Conservation (phyloP, 2,888 invertebrate species). For the Hetaerina titia region DNA sequence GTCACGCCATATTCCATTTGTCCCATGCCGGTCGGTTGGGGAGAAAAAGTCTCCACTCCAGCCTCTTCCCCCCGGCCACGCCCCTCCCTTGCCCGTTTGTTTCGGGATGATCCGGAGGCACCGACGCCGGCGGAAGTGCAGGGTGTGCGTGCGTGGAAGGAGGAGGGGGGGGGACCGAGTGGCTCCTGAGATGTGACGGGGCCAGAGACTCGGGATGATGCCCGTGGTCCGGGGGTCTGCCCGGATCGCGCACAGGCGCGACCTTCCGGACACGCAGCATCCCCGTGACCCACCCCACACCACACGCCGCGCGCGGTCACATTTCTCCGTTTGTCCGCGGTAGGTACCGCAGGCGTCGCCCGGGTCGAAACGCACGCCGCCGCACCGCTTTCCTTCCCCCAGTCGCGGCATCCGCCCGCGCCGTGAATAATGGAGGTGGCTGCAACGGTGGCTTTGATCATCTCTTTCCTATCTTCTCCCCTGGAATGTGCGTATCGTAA, state of each 20-base stretch:
- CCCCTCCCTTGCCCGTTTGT: no score
- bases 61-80: not conserved
- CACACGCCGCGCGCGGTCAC: not conserved
- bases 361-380: not conserved
- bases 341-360: not conserved
- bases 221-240: not conserved
- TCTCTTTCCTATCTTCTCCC: no score
- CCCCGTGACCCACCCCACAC: not conserved
- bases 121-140: not conserved
- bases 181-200: no score
- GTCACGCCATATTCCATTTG: constrained; percentile 9
- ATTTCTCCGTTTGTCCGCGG: not conserved
- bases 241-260: no score
- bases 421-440: not conserved
- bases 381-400: no score
- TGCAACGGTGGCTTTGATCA: not conserved
- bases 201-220: no score
- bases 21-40: not conserved
- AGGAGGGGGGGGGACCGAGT: not conserved
- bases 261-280: not conserved
- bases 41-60: not conserved
- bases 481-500: no score
- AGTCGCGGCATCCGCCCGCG: not conserved
- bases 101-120: not conserved
- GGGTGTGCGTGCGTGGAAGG: not conserved